These are phyloP conservation scores for Hyla sarda DNA, from an alignment of 2,113 vertebrate species.

Conservation along the genomic window DNA sequence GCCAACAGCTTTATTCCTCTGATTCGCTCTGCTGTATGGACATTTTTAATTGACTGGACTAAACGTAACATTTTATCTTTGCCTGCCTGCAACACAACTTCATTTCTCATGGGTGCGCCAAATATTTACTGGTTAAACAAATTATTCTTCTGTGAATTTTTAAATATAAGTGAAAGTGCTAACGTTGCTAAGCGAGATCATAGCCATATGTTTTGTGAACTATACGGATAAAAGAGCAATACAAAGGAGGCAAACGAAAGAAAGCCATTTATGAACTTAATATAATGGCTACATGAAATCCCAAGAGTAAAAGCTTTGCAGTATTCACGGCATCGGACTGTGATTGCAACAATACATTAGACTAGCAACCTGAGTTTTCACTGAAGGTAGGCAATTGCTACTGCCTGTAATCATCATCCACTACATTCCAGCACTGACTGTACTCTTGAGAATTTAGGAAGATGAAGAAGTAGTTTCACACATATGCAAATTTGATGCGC, in stretches of 20 bases:
- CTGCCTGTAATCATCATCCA: not conserved
- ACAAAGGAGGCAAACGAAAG: too few species aligned
- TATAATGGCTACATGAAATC: too few species aligned
- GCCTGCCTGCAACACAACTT: not conserved
- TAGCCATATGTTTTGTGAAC: not conserved
- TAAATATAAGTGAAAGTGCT: not conserved
- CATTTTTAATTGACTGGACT: slow-evolving; percentile 40
- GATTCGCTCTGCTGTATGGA: slow-evolving; percentile 10
- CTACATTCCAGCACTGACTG: not conserved
- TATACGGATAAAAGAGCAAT: not conserved
- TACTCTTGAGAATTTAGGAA: too few species aligned
- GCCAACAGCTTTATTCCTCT: slow-evolving; percentile 46
- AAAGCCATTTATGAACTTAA: too few species aligned
- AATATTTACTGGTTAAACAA: slow-evolving; percentile 7
- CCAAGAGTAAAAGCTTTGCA: too few species aligned
- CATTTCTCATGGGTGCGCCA: not conserved
- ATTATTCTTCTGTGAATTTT: not conserved
- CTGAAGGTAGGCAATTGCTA: too few species aligned
- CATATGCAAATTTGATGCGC: too few species aligned
- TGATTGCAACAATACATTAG: too few species aligned
- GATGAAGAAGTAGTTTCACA: too few species aligned
- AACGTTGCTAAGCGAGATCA: too few species aligned
- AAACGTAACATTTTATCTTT: slow-evolving; percentile 29
- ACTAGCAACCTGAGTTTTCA: too few species aligned
- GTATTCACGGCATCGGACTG: too few species aligned